These are phyloP conservation scores for Proterorhinus semilunaris DNA, from an alignment of 2,113 vertebrate species.

Conservation along the genomic window DNA sequence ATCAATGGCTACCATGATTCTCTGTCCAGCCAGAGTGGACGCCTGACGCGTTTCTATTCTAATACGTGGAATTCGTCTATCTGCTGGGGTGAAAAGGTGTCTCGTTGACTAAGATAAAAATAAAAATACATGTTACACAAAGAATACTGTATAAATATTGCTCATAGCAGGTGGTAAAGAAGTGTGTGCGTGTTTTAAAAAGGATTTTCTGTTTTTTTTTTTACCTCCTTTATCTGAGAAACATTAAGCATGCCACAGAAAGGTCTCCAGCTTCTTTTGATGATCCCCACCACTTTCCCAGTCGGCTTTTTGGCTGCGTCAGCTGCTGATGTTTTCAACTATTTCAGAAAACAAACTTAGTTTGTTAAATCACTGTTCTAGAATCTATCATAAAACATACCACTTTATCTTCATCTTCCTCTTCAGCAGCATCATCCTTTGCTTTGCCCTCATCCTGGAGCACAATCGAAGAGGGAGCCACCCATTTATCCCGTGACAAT, in stretches of 20 bases:
- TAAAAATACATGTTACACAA: background rate
- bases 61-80: constrained; percentile 91
- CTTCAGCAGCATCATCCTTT: constrained; percentile 82
- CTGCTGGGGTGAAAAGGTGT: constrained; percentile 95
- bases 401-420: constrained; percentile 77
- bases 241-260: constrained; percentile 94
- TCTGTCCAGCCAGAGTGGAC: constrained; percentile 83
- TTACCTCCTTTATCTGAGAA: constrained; percentile 94
- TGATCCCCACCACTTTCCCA: constrained; percentile 91
- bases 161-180: background rate
- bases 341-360: constrained; percentile 29
- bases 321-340: constrained; percentile 76
- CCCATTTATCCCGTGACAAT: constrained; percentile 83
- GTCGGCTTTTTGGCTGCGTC: constrained; percentile 83
- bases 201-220: background rate
- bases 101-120: constrained; percentile 81
- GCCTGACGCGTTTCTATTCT: constrained; percentile 95
- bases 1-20: constrained; percentile 95
- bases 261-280: constrained; percentile 94
- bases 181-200: too few relatives aligned
- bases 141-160: background rate
- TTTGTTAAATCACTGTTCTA: background rate
- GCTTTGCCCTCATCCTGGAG: constrained; percentile 88
- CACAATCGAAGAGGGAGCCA: constrained; percentile 86
- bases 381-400: constrained; percentile 27